Percentiles rank a stretch among this genome's conserved stretches.
These are phyloP conservation scores for Agriopis aurantiaria DNA, from an alignment of 2,888 invertebrate species.

Conservation along the genomic window DNA sequence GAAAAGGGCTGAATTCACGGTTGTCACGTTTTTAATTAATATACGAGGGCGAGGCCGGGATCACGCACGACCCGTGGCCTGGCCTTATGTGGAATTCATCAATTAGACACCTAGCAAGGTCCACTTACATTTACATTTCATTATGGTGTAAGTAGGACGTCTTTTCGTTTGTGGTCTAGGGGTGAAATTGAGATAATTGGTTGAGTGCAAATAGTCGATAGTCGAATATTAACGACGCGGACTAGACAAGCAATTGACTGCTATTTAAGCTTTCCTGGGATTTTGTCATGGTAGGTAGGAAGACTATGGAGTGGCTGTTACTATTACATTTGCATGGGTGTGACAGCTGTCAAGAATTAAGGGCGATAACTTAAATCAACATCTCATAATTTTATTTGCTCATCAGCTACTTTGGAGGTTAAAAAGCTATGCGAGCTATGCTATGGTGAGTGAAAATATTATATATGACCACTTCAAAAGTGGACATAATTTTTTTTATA, in stretches of 20 bases:
- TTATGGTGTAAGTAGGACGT: slow-evolving; percentile 19
- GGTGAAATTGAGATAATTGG: background rate
- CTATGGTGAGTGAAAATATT: too few relatives aligned
- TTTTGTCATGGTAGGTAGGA: background rate
- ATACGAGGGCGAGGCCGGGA: slow-evolving; percentile 64
- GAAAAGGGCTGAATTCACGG: slow-evolving; percentile 74
- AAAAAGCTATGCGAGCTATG: too few relatives aligned
- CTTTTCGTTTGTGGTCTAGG: slow-evolving; percentile 13
- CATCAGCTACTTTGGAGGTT: too few relatives aligned
- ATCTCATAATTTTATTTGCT: too few relatives aligned
- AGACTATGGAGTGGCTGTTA: too few relatives aligned
- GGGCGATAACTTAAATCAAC: too few relatives aligned
- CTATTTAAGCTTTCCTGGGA: background rate
- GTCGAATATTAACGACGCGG: background rate
- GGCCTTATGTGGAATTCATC: slow-evolving; percentile 70
- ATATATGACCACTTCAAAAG: too few relatives aligned
- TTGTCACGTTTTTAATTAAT: slow-evolving; percentile 84
- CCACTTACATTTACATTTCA: slow-evolving; percentile 55
- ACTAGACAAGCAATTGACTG: background rate
- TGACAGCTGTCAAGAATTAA: too few relatives aligned
- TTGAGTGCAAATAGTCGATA: background rate
- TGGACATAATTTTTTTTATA: too few relatives aligned
- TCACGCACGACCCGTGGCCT: slow-evolving; percentile 64
- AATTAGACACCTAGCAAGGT: slow-evolving; percentile 62
- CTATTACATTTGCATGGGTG: too few relatives aligned